Evolutionary conservation across 1,140 invertebrate species (phyloP), one percentile per base, ranked within the genome.

Genomic region (Choristoneura fumiferana): DNA sequence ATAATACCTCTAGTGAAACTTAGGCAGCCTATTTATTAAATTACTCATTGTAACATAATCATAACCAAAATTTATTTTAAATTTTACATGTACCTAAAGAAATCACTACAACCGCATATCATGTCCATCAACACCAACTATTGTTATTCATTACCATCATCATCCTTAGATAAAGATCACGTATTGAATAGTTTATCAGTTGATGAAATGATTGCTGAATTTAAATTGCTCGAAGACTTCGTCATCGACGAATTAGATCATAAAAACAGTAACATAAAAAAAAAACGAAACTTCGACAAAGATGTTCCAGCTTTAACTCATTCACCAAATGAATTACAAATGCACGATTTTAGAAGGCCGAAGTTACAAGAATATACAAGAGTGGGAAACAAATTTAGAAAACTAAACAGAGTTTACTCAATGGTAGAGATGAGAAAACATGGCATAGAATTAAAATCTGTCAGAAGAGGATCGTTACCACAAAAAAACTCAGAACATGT

Each of bases 331-430:
- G 73, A 69, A 63, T 35, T 75, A 29, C 76, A 79, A 58, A 35
- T 84, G 12, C 69, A 80, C 69, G 76, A 84, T 54, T 85, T 67
- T 52, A 71, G 77, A 73, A 77, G 76, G 67, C 62, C 63, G 8
- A 84, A 78, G 38, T 52, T 68, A 10, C 68, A 77, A 58, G 79
- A 82, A 61, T 58, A 4, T 53, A 9, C 35, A 43, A 63, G 22
- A 36, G 38, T 13, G 33, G 60, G 37, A 3, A 72, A 58, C 45
- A 79, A 71, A 58, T 71, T 71, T 17, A 45, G 54, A 35, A 84
- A 73, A 34, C 15, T 80, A 13, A 79, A 78, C 45, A 67, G 54
- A 59, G 74, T 73, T 9, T 81, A 84, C 35, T 71, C 80, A 2
- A 2, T 74, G 34, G 66, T 75, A 76, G 77, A 84, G 66, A 71